Evolutionary conservation across 2,888 invertebrate species (phyloP).

Genomic region (Ormyrus thymus): DNA sequence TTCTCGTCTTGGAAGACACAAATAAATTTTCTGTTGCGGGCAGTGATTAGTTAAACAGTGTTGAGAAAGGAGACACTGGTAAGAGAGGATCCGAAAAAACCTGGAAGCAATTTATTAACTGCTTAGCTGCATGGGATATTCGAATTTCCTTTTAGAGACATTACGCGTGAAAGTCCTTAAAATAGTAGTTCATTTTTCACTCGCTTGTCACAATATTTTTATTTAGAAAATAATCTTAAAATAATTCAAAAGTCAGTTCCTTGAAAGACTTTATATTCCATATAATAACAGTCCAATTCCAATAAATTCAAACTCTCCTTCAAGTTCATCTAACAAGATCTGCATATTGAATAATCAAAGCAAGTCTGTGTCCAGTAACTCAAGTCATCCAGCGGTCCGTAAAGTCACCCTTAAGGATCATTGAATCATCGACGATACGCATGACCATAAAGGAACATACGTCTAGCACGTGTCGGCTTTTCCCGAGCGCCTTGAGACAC

Average conservation of each 20-base stretch:
- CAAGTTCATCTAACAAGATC: too few relatives aligned
- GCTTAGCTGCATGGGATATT: constrained; percentile 11
- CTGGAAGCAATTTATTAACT: constrained; percentile 71
- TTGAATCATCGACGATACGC: too few relatives aligned
- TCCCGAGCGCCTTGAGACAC: neutral
- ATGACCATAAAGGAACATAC: constrained; percentile 15
- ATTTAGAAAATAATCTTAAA: neutral
- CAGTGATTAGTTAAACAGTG: constrained; percentile 73
- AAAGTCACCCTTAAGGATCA: too few relatives aligned
- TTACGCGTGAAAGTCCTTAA: neutral
- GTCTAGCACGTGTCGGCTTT: constrained; percentile 37
- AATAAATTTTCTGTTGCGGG: constrained; percentile 64
- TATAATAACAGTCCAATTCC: too few relatives aligned
- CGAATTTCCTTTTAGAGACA: constrained; percentile 6
- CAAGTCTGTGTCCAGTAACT: too few relatives aligned
- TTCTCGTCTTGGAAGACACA: constrained; percentile 55
- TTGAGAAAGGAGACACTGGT: constrained; percentile 67
- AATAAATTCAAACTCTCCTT: too few relatives aligned
- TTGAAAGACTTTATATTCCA: too few relatives aligned
- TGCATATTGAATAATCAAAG: too few relatives aligned
- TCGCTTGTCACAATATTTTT: too few relatives aligned
- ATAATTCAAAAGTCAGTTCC: too few relatives aligned
- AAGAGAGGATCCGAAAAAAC: constrained; percentile 63
- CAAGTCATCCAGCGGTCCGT: too few relatives aligned
- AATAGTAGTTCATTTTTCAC: neutral